Evolutionary conservation across 2,113 vertebrate species (phyloP).

Genomic region (Poecile atricapillus): DNA sequence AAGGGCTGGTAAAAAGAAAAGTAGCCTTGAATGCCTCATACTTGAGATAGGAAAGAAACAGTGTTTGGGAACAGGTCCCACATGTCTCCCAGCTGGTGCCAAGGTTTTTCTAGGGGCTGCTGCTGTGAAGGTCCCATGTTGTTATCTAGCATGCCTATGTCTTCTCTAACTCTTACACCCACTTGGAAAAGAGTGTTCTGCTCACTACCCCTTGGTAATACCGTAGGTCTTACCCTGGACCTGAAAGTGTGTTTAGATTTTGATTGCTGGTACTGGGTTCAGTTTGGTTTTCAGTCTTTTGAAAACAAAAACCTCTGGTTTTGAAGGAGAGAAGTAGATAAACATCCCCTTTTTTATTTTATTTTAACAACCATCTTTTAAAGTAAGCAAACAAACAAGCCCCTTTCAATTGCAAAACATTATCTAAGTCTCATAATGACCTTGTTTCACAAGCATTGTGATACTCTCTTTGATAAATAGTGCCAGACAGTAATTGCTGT

Average conservation of each 20-base stretch:
- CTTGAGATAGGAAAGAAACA: neutral
- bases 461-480: neutral
- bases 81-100: neutral
- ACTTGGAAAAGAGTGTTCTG: neutral
- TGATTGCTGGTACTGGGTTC: neutral
- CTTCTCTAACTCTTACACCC: neutral
- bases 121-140: neutral
- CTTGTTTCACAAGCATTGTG: neutral
- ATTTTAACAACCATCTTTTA: neutral
- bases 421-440: neutral
- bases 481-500: neutral
- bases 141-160: neutral
- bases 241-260: neutral
- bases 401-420: neutral
- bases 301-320: neutral
- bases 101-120: neutral
- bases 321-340: neutral
- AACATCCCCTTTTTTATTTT: rapidly evolving
- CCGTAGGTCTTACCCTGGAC: neutral
- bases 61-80: neutral
- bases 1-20: neutral
- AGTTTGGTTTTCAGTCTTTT: neutral
- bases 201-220: neutral
- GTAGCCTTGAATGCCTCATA: neutral
- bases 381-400: neutral